Conservation (phyloP, 2,888 invertebrate species). For the Torymus tubicola region DNA sequence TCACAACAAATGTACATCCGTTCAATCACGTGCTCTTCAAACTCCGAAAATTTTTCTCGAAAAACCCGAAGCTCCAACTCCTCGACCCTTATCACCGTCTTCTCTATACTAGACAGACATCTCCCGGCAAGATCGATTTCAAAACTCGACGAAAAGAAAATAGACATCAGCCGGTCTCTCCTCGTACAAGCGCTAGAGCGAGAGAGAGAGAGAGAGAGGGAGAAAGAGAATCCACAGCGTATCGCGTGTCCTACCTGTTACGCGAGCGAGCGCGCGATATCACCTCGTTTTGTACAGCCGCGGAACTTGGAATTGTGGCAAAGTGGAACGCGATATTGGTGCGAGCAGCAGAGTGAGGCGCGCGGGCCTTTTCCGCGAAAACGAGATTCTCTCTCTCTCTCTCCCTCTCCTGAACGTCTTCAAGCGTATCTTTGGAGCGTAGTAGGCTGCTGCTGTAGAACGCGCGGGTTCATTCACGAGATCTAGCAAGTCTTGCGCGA, state of each 20-base stretch:
- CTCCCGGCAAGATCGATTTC: too few species aligned
- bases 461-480: constrained; percentile 10
- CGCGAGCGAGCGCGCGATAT: constrained; percentile 29
- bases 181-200: not conserved
- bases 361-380: constrained; percentile 21
- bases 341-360: constrained; percentile 1
- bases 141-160: not conserved
- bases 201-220: not conserved
- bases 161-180: not conserved
- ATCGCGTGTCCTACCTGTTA: constrained; percentile 55
- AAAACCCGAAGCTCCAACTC: too few species aligned
- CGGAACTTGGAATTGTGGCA: constrained; percentile 57
- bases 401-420: not conserved
- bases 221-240: constrained; percentile 20
- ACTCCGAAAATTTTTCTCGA: too few species aligned
- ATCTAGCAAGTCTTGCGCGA: not conserved
- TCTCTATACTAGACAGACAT: too few species aligned
- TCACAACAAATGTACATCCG: too few species aligned
- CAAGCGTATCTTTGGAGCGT: constrained; percentile 30
- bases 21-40: too few species aligned
- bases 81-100: too few species aligned
- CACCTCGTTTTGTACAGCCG: constrained; percentile 28
- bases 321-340: constrained; percentile 58
- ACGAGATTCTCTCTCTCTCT: not conserved
- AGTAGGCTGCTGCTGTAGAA: not conserved